These are phyloP conservation scores for Cynopterus sphinx DNA, from an alignment of 2,797 vertebrate species.

Conservation along the genomic window DNA sequence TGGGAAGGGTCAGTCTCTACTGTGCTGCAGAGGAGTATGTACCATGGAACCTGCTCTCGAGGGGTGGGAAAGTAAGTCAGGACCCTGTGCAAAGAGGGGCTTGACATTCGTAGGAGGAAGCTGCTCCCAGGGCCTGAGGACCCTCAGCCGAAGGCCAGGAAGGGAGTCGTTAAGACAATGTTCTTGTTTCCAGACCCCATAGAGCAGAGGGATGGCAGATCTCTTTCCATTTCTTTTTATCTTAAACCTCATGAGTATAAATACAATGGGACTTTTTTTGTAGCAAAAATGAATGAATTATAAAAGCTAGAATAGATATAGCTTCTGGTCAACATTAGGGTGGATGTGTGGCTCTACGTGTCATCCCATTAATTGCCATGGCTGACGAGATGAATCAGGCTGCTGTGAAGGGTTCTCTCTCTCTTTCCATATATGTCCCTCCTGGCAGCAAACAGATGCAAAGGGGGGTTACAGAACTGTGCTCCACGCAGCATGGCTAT, in stretches of 20 bases:
- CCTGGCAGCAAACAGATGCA: accelerated
- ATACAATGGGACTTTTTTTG: not conserved
- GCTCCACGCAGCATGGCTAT: accelerated
- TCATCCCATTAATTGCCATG: accelerated
- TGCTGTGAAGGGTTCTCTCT: too few species aligned
- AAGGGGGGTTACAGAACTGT: not conserved
- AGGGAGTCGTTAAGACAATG: not conserved
- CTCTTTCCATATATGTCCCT: not conserved
- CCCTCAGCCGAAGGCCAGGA: accelerated
- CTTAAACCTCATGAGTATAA: too few species aligned
- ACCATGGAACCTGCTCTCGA: not conserved
- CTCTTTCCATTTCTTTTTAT: not conserved
- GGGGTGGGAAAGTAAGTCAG: not conserved
- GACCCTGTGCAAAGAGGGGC: not conserved
- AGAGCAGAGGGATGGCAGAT: accelerated
- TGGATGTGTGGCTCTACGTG: accelerated
- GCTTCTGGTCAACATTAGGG: not conserved
- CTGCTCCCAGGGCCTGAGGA: accelerated
- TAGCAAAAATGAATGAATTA: not conserved
- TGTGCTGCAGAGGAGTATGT: not conserved
- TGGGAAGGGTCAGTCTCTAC: too few species aligned
- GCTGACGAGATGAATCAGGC: not conserved
- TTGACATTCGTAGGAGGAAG: not conserved
- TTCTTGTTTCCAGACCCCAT: not conserved
- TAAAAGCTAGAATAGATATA: too few species aligned